phyloP scores from a whole-genome alignment of 2,797 vertebrate species.

The Pangasius djambal region DNA sequence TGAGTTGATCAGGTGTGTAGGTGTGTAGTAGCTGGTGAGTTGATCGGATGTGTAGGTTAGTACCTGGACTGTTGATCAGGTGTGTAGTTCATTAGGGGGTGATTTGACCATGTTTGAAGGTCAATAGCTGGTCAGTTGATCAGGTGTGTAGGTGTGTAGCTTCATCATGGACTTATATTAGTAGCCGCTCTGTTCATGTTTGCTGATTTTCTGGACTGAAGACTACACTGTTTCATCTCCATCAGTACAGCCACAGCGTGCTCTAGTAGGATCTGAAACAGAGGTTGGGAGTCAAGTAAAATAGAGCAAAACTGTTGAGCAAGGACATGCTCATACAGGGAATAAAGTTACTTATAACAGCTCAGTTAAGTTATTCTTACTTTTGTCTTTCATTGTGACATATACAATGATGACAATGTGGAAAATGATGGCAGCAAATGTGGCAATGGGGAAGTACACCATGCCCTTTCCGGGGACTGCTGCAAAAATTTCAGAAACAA shows the following conservation, averaged over 20 bases:
- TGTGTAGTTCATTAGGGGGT: not conserved
- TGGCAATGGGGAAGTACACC: not conserved
- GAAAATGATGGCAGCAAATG: not conserved
- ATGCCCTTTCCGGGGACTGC: not conserved
- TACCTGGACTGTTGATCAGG: not conserved
- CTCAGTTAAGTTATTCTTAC: not conserved
- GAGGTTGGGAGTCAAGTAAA: not conserved
- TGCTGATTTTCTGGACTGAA: not conserved
- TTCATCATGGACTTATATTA: not conserved
- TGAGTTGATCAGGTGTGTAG: too few species aligned
- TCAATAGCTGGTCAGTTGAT: not conserved
- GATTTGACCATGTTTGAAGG: too few species aligned
- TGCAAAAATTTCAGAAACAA: not conserved
- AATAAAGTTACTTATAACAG: not conserved
- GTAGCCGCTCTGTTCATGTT: not conserved
- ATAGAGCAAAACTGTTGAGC: not conserved
- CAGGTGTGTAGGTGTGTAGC: not conserved
- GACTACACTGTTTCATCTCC: not conserved
- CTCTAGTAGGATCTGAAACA: not conserved
- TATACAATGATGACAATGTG: not conserved
- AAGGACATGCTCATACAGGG: not conserved
- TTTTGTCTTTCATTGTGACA: not conserved
- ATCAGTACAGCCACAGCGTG: not conserved
- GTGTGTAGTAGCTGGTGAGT: too few species aligned
- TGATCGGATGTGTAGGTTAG: too few species aligned